phyloP scores from a whole-genome alignment of 2,113 vertebrate genomes.

The Protomyctophum bolini region DNA sequence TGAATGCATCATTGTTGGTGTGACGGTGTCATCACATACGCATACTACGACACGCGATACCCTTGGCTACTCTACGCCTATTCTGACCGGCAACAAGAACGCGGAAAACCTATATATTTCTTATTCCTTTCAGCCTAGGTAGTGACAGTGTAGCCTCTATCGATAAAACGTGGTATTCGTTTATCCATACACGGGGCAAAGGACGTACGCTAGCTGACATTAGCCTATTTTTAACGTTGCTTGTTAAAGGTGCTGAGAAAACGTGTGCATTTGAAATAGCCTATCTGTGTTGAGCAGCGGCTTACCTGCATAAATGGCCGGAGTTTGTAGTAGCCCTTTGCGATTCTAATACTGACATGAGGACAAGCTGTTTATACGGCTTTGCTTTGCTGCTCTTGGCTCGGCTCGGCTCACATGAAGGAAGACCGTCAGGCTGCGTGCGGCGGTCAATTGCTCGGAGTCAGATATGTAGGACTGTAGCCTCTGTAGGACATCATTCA shows the following conservation, averaged over 20 bases:
- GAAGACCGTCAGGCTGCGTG: background rate
- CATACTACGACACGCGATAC: conserved; percentile 8
- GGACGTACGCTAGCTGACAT: no score
- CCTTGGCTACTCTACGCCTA: background rate
- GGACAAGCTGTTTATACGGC: conserved; percentile 9
- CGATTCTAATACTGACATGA: conserved; percentile 65
- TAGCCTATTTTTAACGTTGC: no score
- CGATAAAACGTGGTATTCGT: background rate
- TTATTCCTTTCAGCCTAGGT: background rate
- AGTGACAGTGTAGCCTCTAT: background rate
- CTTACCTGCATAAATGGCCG: conserved; percentile 89
- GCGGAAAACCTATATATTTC: no score
- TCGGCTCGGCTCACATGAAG: conserved; percentile 17
- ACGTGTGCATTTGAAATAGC: background rate
- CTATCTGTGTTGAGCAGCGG: background rate
- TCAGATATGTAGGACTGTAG: background rate
- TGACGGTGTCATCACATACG: conserved; percentile 32
- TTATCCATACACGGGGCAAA: no score
- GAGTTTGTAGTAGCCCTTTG: conserved; percentile 60
- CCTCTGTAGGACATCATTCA: no score
- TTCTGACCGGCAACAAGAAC: background rate
- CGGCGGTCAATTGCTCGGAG: background rate
- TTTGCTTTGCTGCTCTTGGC: conserved; percentile 24
- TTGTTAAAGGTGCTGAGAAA: no score
- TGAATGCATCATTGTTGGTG: conserved; percentile 40